A percentile compares a stretch with the other conserved stretches of the same genome.
Evolutionary conservation across 1,140 invertebrate species (phyloP).

Genomic region (Hyles euphorbiae): DNA sequence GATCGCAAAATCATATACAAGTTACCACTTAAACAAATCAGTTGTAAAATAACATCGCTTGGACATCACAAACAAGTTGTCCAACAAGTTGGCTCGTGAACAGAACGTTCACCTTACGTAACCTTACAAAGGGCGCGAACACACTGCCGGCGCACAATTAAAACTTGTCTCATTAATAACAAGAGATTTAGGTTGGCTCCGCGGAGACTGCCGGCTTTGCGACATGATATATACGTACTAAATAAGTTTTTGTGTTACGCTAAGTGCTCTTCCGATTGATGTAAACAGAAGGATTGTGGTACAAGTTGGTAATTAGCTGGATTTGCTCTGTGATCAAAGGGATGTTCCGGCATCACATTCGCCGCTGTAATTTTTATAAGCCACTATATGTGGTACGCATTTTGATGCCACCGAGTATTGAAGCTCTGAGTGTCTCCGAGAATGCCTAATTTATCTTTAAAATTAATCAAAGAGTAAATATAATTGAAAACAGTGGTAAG

Average conservation of each 20-base stretch:
- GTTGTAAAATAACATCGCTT: too few relatives aligned
- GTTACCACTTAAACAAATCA: too few relatives aligned
- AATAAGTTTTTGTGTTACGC: conserved; percentile 10
- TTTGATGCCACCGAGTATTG: too few relatives aligned
- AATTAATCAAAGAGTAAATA: too few relatives aligned
- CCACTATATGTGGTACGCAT: too few relatives aligned
- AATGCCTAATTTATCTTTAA: too few relatives aligned
- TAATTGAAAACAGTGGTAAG: too few relatives aligned
- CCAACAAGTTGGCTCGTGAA: conserved; percentile 3
- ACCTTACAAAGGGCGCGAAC: conserved; percentile 13
- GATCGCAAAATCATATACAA: too few relatives aligned
- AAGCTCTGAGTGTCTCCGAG: too few relatives aligned
- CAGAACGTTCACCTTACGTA: conserved; percentile 5
- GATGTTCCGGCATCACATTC: too few relatives aligned
- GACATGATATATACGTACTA: conserved; percentile 21
- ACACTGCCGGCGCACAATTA: conserved; percentile 34
- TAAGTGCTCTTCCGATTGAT: conserved; percentile 4
- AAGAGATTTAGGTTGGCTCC: conserved; percentile 34
- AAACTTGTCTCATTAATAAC: conserved; percentile 52
- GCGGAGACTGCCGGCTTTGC: conserved; percentile 16
- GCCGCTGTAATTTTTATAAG: too few relatives aligned
- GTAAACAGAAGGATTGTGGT: background rate
- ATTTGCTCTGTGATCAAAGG: background rate
- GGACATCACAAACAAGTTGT: background rate
- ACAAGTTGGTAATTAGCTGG: background rate